Evolutionary conservation across 2,888 invertebrate genomes (phyloP).

Genomic region (Parnassius orleans): DNA sequence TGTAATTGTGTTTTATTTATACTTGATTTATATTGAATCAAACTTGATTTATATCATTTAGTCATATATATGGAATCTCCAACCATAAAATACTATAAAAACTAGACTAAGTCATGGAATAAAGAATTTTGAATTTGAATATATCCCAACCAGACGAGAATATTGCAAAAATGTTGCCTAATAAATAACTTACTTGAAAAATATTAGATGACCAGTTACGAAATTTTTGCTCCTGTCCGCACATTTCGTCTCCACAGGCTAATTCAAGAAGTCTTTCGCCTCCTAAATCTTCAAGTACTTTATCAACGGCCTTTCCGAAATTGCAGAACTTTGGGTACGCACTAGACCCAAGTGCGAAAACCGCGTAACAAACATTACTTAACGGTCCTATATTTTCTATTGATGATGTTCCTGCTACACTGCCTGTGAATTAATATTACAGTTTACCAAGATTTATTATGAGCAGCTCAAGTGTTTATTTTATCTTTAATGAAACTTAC

Average conservation of each 20-base stretch:
- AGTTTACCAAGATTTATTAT: too few relatives aligned
- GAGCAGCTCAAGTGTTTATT: too few relatives aligned
- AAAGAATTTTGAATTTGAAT: too few relatives aligned
- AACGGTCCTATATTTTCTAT: slow-evolving; percentile 92
- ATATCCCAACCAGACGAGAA: too few relatives aligned
- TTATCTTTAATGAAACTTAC: slow-evolving; percentile 46
- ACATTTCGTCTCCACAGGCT: slow-evolving; percentile 95
- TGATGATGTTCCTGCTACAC: slow-evolving; percentile 85
- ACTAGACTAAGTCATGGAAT: too few relatives aligned
- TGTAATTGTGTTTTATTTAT: too few relatives aligned
- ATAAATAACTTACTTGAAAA: slow-evolving; percentile 83
- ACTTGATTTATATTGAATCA: too few relatives aligned
- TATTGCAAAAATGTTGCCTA: too few relatives aligned
- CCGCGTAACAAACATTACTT: slow-evolving; percentile 95
- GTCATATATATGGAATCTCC: too few relatives aligned
- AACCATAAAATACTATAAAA: too few relatives aligned
- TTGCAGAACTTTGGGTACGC: slow-evolving; percentile 98
- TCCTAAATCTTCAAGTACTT: slow-evolving; percentile 91
- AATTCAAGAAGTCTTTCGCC: slow-evolving; percentile 92
- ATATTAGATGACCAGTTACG: slow-evolving; percentile 93
- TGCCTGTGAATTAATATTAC: slow-evolving; percentile 75
- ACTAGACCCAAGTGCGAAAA: slow-evolving; percentile 96
- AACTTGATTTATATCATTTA: too few relatives aligned
- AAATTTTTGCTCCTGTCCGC: slow-evolving; percentile 96
- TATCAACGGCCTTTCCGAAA: slow-evolving; percentile 95